These are phyloP conservation scores for Cataglyphis rosenhaueri DNA, from an alignment of 2,888 invertebrate genomes.

Conservation along the genomic window DNA sequence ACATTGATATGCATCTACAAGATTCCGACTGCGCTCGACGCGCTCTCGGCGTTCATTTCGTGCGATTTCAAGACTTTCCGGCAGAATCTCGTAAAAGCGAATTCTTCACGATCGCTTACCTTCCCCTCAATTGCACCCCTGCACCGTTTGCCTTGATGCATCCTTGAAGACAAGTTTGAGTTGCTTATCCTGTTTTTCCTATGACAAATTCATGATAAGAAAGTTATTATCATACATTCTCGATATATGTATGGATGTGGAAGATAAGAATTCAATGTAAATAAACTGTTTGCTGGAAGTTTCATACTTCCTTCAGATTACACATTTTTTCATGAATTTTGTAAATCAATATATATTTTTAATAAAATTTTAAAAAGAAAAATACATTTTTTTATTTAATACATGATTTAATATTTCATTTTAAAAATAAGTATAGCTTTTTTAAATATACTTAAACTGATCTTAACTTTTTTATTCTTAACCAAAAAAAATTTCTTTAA, in stretches of 20 bases:
- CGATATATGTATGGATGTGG: background rate
- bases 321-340: conserved; percentile 9
- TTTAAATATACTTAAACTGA: background rate
- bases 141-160: conserved; percentile 43
- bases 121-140: background rate
- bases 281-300: background rate
- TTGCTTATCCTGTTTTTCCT: conserved; percentile 18
- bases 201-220: conserved; percentile 32
- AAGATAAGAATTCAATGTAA: conserved; percentile 12
- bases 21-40: conserved; percentile 70
- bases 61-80: conserved; percentile 74
- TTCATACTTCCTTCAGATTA: background rate
- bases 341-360: background rate
- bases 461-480: background rate
- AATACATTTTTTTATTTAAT: background rate
- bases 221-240: conserved; percentile 25
- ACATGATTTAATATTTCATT: too few relatives aligned
- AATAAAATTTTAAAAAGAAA: background rate
- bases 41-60: conserved; percentile 71
- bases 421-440: too few relatives aligned
- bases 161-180: conserved; percentile 41
- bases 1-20: conserved; percentile 78
- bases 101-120: conserved; percentile 71
- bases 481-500: background rate
- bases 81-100: conserved; percentile 75